phyloP scores from a whole-genome alignment of 1,140 invertebrate genomes.

The Eriosoma lanigerum region DNA sequence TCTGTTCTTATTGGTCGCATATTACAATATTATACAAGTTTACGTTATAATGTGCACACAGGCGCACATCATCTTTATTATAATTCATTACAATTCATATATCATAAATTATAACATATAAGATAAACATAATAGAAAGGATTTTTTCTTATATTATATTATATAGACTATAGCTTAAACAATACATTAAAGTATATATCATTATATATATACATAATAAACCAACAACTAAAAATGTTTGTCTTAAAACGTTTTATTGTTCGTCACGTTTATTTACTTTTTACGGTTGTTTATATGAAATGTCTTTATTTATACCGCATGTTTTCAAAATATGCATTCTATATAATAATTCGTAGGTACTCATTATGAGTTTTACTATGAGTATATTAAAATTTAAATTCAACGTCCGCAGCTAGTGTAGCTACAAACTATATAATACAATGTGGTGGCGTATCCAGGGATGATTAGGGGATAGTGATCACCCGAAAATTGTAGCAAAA shows the following conservation, averaged over 20 bases:
- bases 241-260: neutral
- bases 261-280: neutral
- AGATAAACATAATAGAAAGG: neutral
- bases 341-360: too few relatives aligned
- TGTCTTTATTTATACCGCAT: too few relatives aligned
- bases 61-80: neutral
- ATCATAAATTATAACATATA: neutral
- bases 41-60: neutral
- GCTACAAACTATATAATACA: too few relatives aligned
- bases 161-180: neutral
- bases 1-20: neutral
- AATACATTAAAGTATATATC: neutral
- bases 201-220: too few relatives aligned
- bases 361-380: too few relatives aligned
- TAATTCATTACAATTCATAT: neutral
- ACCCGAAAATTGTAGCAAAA: too few relatives aligned
- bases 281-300: neutral
- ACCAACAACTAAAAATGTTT: too few relatives aligned
- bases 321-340: too few relatives aligned
- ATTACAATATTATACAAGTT: neutral
- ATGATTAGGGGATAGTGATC: too few relatives aligned
- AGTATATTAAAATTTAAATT: too few relatives aligned
- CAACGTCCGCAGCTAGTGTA: too few relatives aligned
- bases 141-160: neutral
- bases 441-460: too few relatives aligned